Evolutionary conservation across 2,113 vertebrate species (phyloP).

Genomic region (Semnornis frantzii): DNA sequence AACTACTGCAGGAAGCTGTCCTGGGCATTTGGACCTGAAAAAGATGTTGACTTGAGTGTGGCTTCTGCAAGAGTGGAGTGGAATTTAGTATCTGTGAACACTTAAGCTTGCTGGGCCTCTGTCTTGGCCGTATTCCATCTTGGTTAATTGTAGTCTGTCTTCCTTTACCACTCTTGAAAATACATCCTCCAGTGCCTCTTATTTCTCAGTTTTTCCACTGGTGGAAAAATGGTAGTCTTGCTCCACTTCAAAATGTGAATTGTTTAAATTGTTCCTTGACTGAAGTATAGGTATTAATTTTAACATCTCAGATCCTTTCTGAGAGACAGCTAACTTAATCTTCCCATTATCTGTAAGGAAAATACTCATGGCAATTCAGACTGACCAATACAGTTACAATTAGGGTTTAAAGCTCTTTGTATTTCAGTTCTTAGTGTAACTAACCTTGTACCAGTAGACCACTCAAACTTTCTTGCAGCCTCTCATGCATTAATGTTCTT

Average conservation of each 20-base stretch:
- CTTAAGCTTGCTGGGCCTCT: background rate
- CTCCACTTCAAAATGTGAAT: background rate
- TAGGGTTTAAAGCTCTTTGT: background rate
- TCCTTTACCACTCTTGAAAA: conserved; percentile 1
- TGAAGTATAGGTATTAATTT: background rate
- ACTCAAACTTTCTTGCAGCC: background rate
- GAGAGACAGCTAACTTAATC: background rate
- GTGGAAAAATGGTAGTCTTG: background rate
- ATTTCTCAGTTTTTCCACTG: conserved; percentile 8
- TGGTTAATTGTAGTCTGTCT: background rate
- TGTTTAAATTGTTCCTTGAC: background rate
- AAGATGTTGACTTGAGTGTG: background rate
- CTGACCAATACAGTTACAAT: background rate
- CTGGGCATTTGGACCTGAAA: background rate
- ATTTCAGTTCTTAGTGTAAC: background rate
- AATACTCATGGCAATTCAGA: accelerated
- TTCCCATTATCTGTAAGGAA: background rate
- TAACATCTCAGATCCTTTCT: background rate
- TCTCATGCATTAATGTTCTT: background rate
- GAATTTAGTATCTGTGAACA: background rate
- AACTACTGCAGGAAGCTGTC: background rate
- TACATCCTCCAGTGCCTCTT: background rate
- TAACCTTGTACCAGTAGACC: background rate
- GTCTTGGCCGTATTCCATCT: conserved; percentile 17
- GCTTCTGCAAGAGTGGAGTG: background rate